These are phyloP conservation scores for Brachirus orientalis DNA, from an alignment of 2,113 vertebrate species.

Conservation along the genomic window DNA sequence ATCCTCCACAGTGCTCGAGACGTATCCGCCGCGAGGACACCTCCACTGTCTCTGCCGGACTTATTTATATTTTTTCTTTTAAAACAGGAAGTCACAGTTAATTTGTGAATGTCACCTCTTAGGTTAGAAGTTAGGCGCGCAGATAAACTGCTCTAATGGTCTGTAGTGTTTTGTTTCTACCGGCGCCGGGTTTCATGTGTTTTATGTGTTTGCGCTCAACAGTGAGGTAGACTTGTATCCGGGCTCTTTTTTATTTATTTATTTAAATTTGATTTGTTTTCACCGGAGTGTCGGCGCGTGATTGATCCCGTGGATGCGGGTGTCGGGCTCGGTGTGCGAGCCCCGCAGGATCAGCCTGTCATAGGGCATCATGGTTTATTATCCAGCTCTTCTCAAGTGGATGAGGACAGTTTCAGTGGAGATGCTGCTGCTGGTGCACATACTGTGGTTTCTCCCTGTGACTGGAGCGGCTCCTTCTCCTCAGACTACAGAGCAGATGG, in stretches of 20 bases:
- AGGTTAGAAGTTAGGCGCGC: not conserved
- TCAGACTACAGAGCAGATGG: constrained; percentile 83
- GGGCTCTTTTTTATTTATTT: no score
- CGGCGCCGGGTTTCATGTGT: constrained; percentile 45
- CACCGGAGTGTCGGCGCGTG: constrained; percentile 34
- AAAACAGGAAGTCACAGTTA: no score
- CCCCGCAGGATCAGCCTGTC: constrained; percentile 65
- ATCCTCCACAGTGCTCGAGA: not conserved
- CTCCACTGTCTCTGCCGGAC: no score
- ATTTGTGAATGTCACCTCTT: not conserved
- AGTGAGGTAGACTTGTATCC: constrained; percentile 63
- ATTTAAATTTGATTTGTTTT: not conserved
- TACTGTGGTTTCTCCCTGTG: constrained; percentile 70
- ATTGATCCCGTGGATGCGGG: constrained; percentile 63
- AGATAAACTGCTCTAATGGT: constrained; percentile 20
- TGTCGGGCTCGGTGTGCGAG: constrained; percentile 54
- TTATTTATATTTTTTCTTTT: no score
- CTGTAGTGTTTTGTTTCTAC: not conserved
- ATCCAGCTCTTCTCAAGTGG: constrained; percentile 56
- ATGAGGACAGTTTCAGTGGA: constrained; percentile 75
- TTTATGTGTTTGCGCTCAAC: constrained; percentile 72
- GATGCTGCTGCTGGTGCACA: constrained; percentile 65
- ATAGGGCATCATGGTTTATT: constrained; percentile 63
- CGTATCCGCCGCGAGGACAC: no score
- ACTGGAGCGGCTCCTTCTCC: constrained; percentile 78